Conservation (phyloP, 2,888 invertebrate genomes). For the Phrixothrix hirtus region DNA sequence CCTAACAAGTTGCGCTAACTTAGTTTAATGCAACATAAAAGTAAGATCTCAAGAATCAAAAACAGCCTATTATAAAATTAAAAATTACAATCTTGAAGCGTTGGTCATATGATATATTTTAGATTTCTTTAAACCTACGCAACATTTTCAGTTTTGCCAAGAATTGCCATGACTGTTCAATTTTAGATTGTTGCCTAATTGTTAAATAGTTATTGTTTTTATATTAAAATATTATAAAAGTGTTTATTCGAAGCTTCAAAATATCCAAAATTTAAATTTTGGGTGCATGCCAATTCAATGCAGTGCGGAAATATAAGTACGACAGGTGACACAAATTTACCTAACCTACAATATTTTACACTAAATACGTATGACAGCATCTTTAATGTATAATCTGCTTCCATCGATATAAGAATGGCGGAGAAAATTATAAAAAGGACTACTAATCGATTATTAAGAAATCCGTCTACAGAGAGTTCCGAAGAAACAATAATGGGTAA, state of each 20-base stretch:
- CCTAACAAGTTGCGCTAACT: too few relatives aligned
- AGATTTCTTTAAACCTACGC: conserved; percentile 31
- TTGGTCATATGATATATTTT: conserved; percentile 17
- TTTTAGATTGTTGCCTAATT: conserved; percentile 29
- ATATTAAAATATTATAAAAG: conserved; percentile 20
- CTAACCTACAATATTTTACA: conserved; percentile 24
- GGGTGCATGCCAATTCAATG: conserved; percentile 17
- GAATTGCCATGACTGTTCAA: conserved; percentile 28
- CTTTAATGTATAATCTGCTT: conserved; percentile 18
- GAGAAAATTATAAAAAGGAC: conserved; percentile 41
- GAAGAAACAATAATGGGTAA: conserved; percentile 60
- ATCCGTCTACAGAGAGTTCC: conserved; percentile 57
- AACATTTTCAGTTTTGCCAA: conserved; percentile 25
- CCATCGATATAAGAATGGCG: conserved; percentile 39
- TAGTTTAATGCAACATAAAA: too few relatives aligned
- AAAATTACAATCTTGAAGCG: conserved; percentile 5
- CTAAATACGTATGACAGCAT: conserved; percentile 1
- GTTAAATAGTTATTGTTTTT: conserved; percentile 25
- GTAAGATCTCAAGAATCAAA: too few relatives aligned
- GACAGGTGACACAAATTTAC: conserved; percentile 27
- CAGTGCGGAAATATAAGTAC: conserved; percentile 27
- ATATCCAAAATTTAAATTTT: conserved; percentile 18
- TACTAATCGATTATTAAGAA: conserved; percentile 46
- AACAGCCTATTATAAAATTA: conserved; percentile 3
- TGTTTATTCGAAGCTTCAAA: conserved; percentile 11